phyloP scores from a whole-genome alignment of 2,113 vertebrate genomes.

The Gambusia holbrooki region DNA sequence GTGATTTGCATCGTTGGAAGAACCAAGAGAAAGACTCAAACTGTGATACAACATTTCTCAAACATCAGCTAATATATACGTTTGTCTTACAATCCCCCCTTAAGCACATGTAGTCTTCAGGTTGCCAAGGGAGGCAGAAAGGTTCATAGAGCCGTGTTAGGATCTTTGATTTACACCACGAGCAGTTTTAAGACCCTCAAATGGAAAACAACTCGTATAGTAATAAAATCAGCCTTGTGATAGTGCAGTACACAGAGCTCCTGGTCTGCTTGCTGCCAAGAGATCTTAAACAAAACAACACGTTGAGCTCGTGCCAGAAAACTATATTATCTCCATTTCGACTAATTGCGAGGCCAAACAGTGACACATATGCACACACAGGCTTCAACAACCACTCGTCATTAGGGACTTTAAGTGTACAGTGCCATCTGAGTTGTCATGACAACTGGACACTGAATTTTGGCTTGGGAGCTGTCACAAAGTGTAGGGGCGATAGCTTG shows the following conservation, averaged over 20 bases:
- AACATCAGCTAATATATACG: background rate
- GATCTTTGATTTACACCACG: background rate
- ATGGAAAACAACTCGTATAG: conserved; percentile 17
- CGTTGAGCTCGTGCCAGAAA: conserved; percentile 52
- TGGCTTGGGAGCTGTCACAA: conserved; percentile 47
- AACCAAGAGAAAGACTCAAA: background rate
- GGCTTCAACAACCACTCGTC: conserved; percentile 62
- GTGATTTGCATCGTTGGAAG: background rate
- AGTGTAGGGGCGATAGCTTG: conserved; percentile 4
- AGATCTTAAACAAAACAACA: conserved; percentile 66
- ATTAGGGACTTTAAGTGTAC: conserved; percentile 49
- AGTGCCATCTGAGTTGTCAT: conserved; percentile 61
- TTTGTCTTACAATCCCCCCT: background rate
- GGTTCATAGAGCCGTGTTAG: background rate
- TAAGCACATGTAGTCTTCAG: background rate
- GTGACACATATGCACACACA: conserved; percentile 49
- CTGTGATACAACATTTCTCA: background rate
- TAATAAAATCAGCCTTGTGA: conserved; percentile 9
- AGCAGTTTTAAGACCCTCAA: conserved; percentile 41
- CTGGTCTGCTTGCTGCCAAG: conserved; percentile 36
- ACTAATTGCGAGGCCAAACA: conserved; percentile 66
- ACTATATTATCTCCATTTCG: conserved; percentile 61
- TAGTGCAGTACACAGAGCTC: conserved; percentile 13
- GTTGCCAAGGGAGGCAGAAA: conserved; percentile 11
- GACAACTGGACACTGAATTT: conserved; percentile 51